Evolutionary conservation across 2,797 vertebrate genomes (phyloP), one percentile per base, ranked within the genome.

Genomic region (Falco rusticolus): DNA sequence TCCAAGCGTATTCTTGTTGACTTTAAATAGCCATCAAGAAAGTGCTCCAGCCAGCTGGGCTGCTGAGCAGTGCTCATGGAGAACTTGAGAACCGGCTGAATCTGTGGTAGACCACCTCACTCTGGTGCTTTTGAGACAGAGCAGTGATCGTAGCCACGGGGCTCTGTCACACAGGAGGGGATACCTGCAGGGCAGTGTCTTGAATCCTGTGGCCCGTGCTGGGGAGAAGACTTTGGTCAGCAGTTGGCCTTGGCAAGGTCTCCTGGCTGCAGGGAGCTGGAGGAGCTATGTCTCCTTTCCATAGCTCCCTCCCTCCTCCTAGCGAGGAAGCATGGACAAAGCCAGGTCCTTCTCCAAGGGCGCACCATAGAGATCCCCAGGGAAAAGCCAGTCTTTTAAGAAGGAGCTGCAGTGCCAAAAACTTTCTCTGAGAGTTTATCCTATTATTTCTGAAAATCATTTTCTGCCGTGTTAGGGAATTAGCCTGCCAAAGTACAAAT

Each of bases 401-500:
- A 25, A 86, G 50, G 31, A 87, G 5, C 45, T 53, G 20, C 28
- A 87, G 12, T 2, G 6, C 74, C 66, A 76, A 64, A 45, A 70
- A 45, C 76, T 59, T 86, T 86, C 69, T 69, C 65, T 8, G 16
- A 66, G 25, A 39, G 24, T 91, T 89, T 84, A 75, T 87, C 48
- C 71, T 54, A 11, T 84, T 93, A 72, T 66, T 82, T 72, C 61
- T 90, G 82, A 84, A 91, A 88, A 78, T 81, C 1, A 47, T 94
- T 91, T 95, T 79, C 80, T 91, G 63, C 63, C 48, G 16, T 0
- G 0, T 6, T 69, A 29, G 39, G 75, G 37, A 72, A 65, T 24
- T 60, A 89, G 47, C 77, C 66, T 94, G 88, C 81, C 74, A 70
- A 75, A 87, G 43, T 48, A 45, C 80, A 82, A 87, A 88, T 91